phyloP scores from a whole-genome alignment of 2,888 invertebrate genomes.

The Hoplodrina ambigua region DNA sequence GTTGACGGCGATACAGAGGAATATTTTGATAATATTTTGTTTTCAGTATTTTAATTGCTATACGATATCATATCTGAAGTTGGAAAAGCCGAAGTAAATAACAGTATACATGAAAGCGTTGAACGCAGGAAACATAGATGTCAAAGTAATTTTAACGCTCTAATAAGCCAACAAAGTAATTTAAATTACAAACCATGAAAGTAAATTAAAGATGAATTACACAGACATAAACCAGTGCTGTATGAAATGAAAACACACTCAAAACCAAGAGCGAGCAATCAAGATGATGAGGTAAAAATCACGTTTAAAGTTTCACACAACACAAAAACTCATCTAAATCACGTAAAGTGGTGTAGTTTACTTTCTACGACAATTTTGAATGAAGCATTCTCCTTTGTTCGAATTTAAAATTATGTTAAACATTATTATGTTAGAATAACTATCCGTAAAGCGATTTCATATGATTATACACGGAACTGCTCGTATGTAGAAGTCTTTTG shows the following conservation, averaged over 20 bases:
- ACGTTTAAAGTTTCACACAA: conserved; percentile 59
- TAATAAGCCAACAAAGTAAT: conserved; percentile 48
- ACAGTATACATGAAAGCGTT: conserved; percentile 22
- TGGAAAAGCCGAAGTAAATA: conserved; percentile 16
- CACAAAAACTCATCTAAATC: conserved; percentile 54
- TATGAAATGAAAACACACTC: conserved; percentile 55
- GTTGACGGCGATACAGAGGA: too few relatives aligned
- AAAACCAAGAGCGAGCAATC: conserved; percentile 39
- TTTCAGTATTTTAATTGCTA: too few relatives aligned
- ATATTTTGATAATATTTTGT: too few relatives aligned
- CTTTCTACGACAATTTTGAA: conserved; percentile 68
- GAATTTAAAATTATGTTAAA: conserved; percentile 73
- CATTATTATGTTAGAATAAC: conserved; percentile 72
- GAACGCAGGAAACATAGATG: conserved; percentile 10
- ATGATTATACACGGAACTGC: conserved; percentile 74
- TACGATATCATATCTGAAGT: conserved; percentile 13
- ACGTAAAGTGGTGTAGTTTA: conserved; percentile 56
- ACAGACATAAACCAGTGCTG: conserved; percentile 38
- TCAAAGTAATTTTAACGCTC: conserved; percentile 35
- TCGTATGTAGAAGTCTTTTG: conserved; percentile 67
- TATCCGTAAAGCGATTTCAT: conserved; percentile 75
- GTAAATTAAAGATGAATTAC: conserved; percentile 61
- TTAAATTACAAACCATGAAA: conserved; percentile 35
- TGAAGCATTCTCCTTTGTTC: conserved; percentile 64
- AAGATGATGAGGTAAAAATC: conserved; percentile 61